phyloP scores from a whole-genome alignment of 1,140 invertebrate genomes.

The Drosophila obscura region DNA sequence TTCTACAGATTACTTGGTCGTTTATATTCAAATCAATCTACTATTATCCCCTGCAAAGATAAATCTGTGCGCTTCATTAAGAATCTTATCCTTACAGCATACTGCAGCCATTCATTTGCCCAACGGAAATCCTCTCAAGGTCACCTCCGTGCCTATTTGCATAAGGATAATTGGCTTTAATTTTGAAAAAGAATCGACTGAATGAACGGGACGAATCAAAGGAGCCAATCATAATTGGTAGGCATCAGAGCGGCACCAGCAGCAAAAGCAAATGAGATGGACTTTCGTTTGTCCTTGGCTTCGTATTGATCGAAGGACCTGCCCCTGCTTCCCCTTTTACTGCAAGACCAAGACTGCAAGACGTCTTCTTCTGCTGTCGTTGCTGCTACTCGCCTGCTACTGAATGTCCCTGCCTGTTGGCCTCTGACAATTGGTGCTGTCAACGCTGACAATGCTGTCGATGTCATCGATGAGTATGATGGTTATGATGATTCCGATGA shows the following conservation, averaged over 20 bases:
- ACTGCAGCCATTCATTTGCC: no score
- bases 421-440: conserved; percentile 48
- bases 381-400: background rate
- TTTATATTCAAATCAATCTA: no score
- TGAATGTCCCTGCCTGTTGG: conserved; percentile 36
- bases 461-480: conserved; percentile 34
- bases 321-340: no score
- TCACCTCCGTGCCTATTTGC: conserved; percentile 51
- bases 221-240: conserved; percentile 64
- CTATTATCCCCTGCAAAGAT: no score
- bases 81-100: no score
- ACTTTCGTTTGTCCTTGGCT: conserved; percentile 16
- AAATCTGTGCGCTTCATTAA: no score
- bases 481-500: conserved; percentile 23
- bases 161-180: conserved; percentile 73
- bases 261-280: conserved; percentile 11
- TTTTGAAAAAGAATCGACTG: conserved; percentile 57
- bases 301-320: background rate
- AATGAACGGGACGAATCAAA: conserved; percentile 24
- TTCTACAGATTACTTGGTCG: no score
- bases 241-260: conserved; percentile 34
- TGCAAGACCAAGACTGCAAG: no score
- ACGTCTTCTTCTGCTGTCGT: no score
- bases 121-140: conserved; percentile 18
- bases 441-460: conserved; percentile 64